Evolutionary conservation across 2,888 invertebrate species (phyloP), one percentile per base, ranked within the genome.

Genomic region (Tetrapedia diversipes): DNA sequence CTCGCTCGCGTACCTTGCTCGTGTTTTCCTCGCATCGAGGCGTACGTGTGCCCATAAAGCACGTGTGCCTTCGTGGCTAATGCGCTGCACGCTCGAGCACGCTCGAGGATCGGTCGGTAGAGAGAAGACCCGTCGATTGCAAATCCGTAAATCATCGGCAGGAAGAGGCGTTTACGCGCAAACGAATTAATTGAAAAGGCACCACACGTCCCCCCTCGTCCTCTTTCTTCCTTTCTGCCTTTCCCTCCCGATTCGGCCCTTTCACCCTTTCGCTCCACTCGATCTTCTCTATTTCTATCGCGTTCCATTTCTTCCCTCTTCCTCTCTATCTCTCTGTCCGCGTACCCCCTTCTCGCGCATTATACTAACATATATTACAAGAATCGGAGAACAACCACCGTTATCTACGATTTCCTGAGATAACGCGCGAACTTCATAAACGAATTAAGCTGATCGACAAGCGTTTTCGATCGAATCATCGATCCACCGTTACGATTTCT

Each of bases 141-240:
- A 85, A 84, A 85, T 83, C 81, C 84, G 86, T 86, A 88, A 86
- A 87, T 88, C 85, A 87, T 85, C 80, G 83, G 79, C 85, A 80
- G 86, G 82, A 86, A 86, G 84, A 86, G 85, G 86, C 84, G 85
- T 85, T 86, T 82, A 86, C 86, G 80, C 82, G 84, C 82, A 85
- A 84, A 87, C 86, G 83, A 88, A 87, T 87, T 88, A 87, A 88
- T 88, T 86, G 84, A 86, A 84, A 80, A 79, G 80, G 66, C 66
- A 74, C 64, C 53, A 51, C 60, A n/a, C 72, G 54, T 70, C 70
- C 49, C 65, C 65, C 73, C 77, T 68, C 63, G 34, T 71, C 59
- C 61, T 75, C 71, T 65, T 61, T 57, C 57, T 77, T 59, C 51
- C 63, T 61, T 43, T 53, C 51, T n/a, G 45, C 54, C 32, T 63